These are phyloP conservation scores for Pelobates fuscus DNA, from an alignment of 2,113 vertebrate genomes.

Conservation along the genomic window DNA sequence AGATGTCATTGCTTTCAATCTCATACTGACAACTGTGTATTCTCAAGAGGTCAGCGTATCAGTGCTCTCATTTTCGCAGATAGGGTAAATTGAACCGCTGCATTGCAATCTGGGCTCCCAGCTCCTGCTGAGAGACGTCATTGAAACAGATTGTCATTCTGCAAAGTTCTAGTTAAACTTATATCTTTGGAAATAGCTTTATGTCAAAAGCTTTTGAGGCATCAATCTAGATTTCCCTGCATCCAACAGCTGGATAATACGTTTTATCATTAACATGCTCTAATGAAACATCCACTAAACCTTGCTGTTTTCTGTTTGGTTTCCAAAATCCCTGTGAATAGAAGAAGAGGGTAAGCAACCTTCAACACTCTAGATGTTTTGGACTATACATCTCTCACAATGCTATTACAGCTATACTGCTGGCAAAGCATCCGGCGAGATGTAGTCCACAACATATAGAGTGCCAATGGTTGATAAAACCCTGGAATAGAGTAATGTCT, in stretches of 20 bases:
- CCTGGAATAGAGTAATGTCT: too few species aligned
- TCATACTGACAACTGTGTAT: constrained; percentile 52
- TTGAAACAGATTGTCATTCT: constrained; percentile 53
- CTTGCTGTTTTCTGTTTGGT: too few species aligned
- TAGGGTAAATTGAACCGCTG: constrained; percentile 56
- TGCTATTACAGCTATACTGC: too few species aligned
- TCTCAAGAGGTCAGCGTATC: constrained; percentile 53
- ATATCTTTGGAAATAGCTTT: constrained; percentile 48
- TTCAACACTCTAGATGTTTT: too few species aligned
- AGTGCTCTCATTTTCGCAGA: constrained; percentile 48
- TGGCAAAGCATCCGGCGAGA: too few species aligned
- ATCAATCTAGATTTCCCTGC: constrained; percentile 58
- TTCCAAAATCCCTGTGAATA: too few species aligned
- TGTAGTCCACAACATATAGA: too few species aligned
- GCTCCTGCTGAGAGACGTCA: constrained; percentile 57
- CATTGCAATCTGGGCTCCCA: constrained; percentile 52
- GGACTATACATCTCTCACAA: too few species aligned
- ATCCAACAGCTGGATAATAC: constrained; percentile 77
- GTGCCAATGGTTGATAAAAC: too few species aligned
- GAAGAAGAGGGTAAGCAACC: too few species aligned
- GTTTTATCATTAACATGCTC: constrained; percentile 72
- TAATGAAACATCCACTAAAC: constrained; percentile 7
- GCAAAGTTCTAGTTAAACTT: constrained; percentile 50
- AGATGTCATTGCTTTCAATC: constrained; percentile 54
- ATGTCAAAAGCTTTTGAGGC: constrained; percentile 54